Conservation (phyloP, 2,888 invertebrate species). For the Drosophila anomelani region DNA sequence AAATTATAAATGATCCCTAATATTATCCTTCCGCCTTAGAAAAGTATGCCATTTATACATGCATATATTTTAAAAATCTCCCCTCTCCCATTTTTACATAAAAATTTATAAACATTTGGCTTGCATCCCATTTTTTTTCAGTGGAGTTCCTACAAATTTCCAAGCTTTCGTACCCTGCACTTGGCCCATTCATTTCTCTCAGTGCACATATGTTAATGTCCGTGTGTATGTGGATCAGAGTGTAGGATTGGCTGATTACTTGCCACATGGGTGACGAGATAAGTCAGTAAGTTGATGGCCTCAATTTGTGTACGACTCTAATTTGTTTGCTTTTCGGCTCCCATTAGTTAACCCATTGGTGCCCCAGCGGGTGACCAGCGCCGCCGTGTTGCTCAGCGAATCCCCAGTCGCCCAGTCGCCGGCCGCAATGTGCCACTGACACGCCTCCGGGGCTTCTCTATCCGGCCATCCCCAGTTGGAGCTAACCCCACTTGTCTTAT, state of each 20-base stretch:
- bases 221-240: constrained; percentile 19
- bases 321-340: constrained; percentile 40
- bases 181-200: constrained; percentile 10
- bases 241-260: constrained; percentile 26
- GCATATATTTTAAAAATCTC: neutral
- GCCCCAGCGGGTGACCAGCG: constrained; percentile 38
- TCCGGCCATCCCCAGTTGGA: constrained; percentile 22
- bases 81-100: neutral
- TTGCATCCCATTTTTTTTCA: constrained; percentile 11
- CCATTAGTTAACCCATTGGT: constrained; percentile 40
- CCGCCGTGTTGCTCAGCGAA: constrained; percentile 25
- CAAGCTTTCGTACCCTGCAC: constrained; percentile 5
- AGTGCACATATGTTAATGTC: constrained; percentile 21
- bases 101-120: constrained; percentile 5
- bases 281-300: constrained; percentile 46
- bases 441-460: constrained; percentile 22
- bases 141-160: constrained; percentile 9
- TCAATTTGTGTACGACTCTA: constrained; percentile 40
- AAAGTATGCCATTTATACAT: no score
- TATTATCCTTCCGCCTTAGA: neutral
- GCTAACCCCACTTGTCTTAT: constrained; percentile 24
- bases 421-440: constrained; percentile 24
- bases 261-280: constrained; percentile 37
- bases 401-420: constrained; percentile 21
- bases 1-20: neutral